Conservation (phyloP, 2,888 invertebrate species). For the Pammene fasciana region DNA sequence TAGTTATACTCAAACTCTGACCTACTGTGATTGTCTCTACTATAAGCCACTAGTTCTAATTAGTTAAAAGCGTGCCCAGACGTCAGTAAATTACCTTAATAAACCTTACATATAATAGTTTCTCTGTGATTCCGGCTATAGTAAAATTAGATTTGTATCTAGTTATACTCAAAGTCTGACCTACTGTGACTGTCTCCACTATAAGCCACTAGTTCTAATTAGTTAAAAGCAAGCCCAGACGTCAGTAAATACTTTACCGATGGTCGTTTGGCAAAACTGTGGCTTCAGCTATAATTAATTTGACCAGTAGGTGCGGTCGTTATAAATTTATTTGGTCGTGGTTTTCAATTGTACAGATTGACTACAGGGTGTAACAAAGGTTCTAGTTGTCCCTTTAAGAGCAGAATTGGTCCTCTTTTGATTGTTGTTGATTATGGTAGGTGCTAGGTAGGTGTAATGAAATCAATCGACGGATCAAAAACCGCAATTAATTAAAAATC, state of each 20-base stretch:
- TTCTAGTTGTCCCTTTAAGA: too few species aligned
- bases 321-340: conserved; percentile 9
- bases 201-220: conserved; percentile 24
- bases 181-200: conserved; percentile 9
- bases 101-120: conserved; percentile 14
- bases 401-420: too few species aligned
- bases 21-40: conserved; percentile 9
- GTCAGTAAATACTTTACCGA: conserved; percentile 24
- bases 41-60: conserved; percentile 20
- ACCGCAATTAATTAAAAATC: too few species aligned
- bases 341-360: background rate
- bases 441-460: too few species aligned
- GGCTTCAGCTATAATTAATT: conserved; percentile 13
- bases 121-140: conserved; percentile 3
- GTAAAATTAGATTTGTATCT: conserved; percentile 2
- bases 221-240: conserved; percentile 31
- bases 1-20: too few species aligned
- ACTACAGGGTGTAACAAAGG: too few species aligned
- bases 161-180: too few species aligned
- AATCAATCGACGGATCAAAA: too few species aligned
- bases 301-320: conserved; percentile 10
- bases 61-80: conserved; percentile 31
- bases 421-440: too few species aligned
- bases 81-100: conserved; percentile 26
- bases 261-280: conserved; percentile 13